Evolutionary conservation across 2,797 vertebrate genomes (phyloP).

Genomic region (Sphaeramia orbicularis): DNA sequence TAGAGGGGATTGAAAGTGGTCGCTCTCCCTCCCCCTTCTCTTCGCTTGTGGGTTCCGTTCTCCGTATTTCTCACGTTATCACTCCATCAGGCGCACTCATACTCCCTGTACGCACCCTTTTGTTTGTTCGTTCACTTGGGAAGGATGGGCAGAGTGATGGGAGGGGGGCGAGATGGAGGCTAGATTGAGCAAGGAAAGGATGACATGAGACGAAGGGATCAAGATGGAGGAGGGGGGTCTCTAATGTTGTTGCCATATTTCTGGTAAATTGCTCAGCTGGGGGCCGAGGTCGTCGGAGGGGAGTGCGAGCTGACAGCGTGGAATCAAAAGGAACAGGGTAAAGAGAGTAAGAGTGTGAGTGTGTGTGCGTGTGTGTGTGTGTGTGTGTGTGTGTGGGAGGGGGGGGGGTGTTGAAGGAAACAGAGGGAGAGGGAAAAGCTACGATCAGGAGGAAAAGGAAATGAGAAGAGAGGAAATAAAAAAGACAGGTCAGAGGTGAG

Average conservation of each 20-base stretch:
- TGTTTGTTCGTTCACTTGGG: slow-evolving; percentile 59
- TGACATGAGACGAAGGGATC: slow-evolving; percentile 53
- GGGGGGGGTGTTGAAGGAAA: background rate
- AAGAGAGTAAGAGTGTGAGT: too few species aligned
- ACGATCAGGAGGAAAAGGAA: slow-evolving; percentile 39
- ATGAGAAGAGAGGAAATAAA: slow-evolving; percentile 25
- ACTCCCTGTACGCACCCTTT: slow-evolving; percentile 61
- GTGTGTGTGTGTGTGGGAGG: too few species aligned
- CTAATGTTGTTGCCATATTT: slow-evolving; percentile 83
- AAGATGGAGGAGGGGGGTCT: slow-evolving; percentile 17
- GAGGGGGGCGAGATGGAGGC: slow-evolving; percentile 7
- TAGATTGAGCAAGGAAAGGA: slow-evolving; percentile 26
- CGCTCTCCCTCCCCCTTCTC: slow-evolving; percentile 59
- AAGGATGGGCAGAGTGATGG: slow-evolving; percentile 11
- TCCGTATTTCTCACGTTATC: slow-evolving; percentile 61
- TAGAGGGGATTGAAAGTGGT: slow-evolving; percentile 84
- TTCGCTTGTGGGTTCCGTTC: slow-evolving; percentile 40
- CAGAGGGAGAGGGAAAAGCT: background rate
- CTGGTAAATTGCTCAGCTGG: slow-evolving; percentile 70
- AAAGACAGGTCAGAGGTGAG: slow-evolving; percentile 34
- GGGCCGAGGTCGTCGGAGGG: slow-evolving; percentile 50
- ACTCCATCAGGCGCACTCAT: slow-evolving; percentile 73
- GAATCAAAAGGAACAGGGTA: slow-evolving; percentile 42
- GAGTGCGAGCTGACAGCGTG: slow-evolving; percentile 52
- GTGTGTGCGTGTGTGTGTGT: too few species aligned